A percentile compares a stretch with the other conserved stretches of the same genome.
These are phyloP conservation scores for Corythaeola cristata DNA, from an alignment of 2,113 vertebrate genomes.

Conservation along the genomic window DNA sequence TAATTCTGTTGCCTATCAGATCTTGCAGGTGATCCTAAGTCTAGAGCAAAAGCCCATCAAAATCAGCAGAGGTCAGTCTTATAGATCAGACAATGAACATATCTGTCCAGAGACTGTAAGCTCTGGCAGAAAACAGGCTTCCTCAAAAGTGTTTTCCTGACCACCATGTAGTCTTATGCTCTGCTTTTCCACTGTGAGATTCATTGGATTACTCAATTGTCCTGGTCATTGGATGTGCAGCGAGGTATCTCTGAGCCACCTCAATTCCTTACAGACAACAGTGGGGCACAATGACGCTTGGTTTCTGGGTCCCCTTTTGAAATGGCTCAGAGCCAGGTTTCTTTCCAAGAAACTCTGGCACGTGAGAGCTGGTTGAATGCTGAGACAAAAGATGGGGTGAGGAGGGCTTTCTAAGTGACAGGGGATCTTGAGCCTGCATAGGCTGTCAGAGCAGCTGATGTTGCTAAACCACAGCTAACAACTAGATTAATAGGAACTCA, in stretches of 20 bases:
- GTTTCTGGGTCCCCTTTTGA: neutral
- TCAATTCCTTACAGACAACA: neutral
- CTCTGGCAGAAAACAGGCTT: neutral
- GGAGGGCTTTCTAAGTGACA: neutral
- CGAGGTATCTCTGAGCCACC: neutral
- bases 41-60: neutral
- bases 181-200: neutral
- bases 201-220: neutral
- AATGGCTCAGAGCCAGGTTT: neutral
- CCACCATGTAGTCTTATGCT: neutral
- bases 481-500: neutral
- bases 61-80: neutral
- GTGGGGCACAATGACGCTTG: neutral
- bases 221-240: neutral
- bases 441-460: neutral
- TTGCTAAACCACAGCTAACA: neutral
- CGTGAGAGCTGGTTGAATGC: neutral
- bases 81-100: neutral
- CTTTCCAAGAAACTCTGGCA: neutral
- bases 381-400: neutral
- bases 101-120: neutral
- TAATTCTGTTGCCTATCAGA: neutral
- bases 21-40: neutral
- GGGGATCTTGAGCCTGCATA: neutral
- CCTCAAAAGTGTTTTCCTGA: neutral